Percentiles rank a stretch among this genome's conserved stretches.
These are phyloP conservation scores for Coenonympha glycerion DNA, from an alignment of 2,888 invertebrate species.

Conservation along the genomic window DNA sequence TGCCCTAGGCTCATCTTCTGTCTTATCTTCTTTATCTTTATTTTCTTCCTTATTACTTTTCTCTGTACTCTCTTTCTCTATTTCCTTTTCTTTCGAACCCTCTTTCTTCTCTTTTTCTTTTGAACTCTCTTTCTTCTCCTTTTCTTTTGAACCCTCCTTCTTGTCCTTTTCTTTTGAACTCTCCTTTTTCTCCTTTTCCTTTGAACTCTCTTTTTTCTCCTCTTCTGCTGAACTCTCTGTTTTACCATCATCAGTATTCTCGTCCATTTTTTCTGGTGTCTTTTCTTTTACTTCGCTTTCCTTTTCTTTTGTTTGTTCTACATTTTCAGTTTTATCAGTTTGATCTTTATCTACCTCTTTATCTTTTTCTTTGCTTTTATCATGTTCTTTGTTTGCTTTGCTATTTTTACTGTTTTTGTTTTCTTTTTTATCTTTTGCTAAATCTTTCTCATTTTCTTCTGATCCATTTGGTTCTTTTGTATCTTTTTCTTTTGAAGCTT, in stretches of 20 bases:
- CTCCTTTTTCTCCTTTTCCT: conserved; percentile 5
- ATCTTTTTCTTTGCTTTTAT: conserved; percentile 21
- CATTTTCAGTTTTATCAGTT: conserved; percentile 16
- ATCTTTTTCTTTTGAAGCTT: conserved; percentile 12
- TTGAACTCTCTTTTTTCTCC: not conserved
- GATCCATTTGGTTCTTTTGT: no score
- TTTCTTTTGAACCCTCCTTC: conserved; percentile 9
- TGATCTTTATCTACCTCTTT: conserved; percentile 10
- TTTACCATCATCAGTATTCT: conserved; percentile 6
- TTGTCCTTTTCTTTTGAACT: conserved; percentile 15
- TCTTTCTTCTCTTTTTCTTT: conserved; percentile 5
- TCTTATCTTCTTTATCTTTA: conserved; percentile 33
- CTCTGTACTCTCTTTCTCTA: conserved; percentile 12
- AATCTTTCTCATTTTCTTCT: conserved; percentile 10
- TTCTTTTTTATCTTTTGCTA: conserved; percentile 15
- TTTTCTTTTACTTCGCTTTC: conserved; percentile 11
- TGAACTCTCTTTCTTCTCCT: not conserved
- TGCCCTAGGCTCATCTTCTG: conserved; percentile 57
- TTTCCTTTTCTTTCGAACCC: conserved; percentile 24
- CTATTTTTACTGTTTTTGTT: conserved; percentile 21
- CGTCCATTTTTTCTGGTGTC: conserved; percentile 12
- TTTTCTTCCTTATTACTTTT: conserved; percentile 28
- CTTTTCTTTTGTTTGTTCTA: conserved; percentile 7
- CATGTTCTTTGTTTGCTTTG: conserved; percentile 21
- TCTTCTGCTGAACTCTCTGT: conserved; percentile 11